Conservation (phyloP, 2,797 vertebrate species). For the Microctenopoma lineatum region DNA sequence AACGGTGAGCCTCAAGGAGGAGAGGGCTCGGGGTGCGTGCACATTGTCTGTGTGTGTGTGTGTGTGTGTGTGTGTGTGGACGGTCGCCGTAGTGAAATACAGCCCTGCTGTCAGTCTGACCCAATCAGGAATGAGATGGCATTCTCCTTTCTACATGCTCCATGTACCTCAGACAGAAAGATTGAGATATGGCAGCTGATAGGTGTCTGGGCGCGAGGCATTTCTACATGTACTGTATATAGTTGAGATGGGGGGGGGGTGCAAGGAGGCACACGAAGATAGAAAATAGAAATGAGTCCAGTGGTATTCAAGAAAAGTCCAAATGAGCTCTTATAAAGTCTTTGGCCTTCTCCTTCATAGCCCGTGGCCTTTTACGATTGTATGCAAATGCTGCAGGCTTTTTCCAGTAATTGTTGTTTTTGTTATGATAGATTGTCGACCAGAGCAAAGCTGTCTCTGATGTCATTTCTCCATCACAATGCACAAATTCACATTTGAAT, state of each 20-base stretch:
- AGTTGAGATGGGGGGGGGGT: neutral
- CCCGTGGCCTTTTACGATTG: slow-evolving; percentile 8
- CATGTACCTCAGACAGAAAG: slow-evolving; percentile 23
- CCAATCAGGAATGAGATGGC: slow-evolving; percentile 72
- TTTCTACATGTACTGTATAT: slow-evolving; percentile 45
- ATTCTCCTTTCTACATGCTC: slow-evolving; percentile 54
- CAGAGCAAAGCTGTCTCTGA: neutral
- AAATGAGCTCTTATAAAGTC: slow-evolving; percentile 29
- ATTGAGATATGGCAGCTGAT: slow-evolving; percentile 54
- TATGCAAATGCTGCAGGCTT: slow-evolving; percentile 8
- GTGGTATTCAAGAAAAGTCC: slow-evolving; percentile 40
- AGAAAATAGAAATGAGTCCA: slow-evolving; percentile 42
- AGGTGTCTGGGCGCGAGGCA: slow-evolving; percentile 11
- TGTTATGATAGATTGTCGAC: neutral
- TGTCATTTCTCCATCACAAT: neutral
- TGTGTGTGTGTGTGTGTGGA: slow-evolving; percentile 4
- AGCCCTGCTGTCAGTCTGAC: slow-evolving; percentile 60
- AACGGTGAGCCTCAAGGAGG: slow-evolving; percentile 64
- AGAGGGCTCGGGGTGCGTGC: slow-evolving; percentile 9
- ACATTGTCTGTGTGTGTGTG: neutral
- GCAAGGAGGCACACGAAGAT: slow-evolving; percentile 30
- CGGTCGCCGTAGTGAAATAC: slow-evolving; percentile 68
- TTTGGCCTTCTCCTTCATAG: slow-evolving; percentile 13
- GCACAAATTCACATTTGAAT: too few species aligned
- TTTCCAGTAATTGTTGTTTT: slow-evolving; percentile 15